Evolutionary conservation across 2,888 invertebrate species (phyloP).

Genomic region (Callimorpha dominula): DNA sequence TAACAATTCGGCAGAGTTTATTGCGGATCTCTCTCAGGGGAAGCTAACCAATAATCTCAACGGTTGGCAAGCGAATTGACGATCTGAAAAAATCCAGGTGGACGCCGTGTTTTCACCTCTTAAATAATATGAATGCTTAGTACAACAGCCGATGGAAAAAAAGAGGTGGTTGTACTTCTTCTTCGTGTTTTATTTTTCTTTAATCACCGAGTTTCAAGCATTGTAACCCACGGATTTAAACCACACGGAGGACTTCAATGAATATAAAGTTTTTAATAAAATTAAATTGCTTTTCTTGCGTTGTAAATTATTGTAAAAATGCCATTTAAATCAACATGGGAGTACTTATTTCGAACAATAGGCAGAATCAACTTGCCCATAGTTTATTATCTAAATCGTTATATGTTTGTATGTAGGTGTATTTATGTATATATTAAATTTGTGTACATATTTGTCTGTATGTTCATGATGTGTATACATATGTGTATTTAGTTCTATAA

Average conservation of each 20-base stretch:
- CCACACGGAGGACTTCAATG: neutral
- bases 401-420: too few species aligned
- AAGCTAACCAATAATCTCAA: slow-evolving; percentile 17
- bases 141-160: neutral
- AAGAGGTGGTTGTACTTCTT: neutral
- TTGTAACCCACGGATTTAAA: too few species aligned
- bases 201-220: neutral
- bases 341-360: too few species aligned
- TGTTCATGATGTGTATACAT: too few species aligned
- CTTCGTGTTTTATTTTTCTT: neutral
- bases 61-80: slow-evolving; percentile 18
- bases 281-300: neutral
- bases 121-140: slow-evolving; percentile 11
- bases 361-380: too few species aligned
- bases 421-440: too few species aligned
- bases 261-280: neutral
- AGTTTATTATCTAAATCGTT: too few species aligned
- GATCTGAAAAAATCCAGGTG: slow-evolving; percentile 20
- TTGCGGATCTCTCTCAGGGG: slow-evolving; percentile 17
- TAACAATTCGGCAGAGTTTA: slow-evolving; percentile 18
- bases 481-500: too few species aligned
- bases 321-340: too few species aligned
- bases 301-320: too few species aligned
- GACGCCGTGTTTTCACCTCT: slow-evolving; percentile 7
- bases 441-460: too few species aligned